Base-by-base conservation (phyloP, 2,888 invertebrate genomes). In the Drosophila tanythrix region DNA sequence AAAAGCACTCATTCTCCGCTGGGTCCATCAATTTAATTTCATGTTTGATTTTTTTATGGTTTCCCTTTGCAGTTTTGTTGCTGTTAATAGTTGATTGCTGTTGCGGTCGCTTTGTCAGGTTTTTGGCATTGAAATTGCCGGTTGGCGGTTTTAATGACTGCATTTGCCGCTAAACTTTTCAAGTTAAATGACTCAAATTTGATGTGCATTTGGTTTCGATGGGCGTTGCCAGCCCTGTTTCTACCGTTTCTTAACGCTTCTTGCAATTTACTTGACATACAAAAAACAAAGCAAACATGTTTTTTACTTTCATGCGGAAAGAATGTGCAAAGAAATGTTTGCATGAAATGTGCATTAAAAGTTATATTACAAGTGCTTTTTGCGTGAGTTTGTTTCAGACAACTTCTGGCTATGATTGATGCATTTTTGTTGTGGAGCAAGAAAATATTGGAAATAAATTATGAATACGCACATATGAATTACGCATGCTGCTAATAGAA, bases 11-110 rank as follows among this genome's bases (percentile, higher is more conserved):
- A 65, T 51, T 59, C 52, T 56, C 38, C 27, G 27, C 66, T 84
- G 63, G 74, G 78, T 75, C 86, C 86, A 90, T 86, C 86, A 89
- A 85, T 88, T 89, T 85, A 89, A 85, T 88, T 89, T 83, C 88
- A 85, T 89, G 90, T 85, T 85, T 88, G 90, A 89, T 74, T 85
- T 80, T 85, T 78, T 84, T 82, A 81, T 55, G 77, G 60, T 46
- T 62, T 50, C 46, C 31, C 38, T 65, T 60, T 61, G 53, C 56
- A 56, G 56, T 57, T 57, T 78, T 67, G 63, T 65, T 70, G 62
- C 68, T 74, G 79, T 88, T 79, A 81, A 89, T 88, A 88, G 86
- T 82, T 79, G 82, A 80, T 82, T 85, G 73, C 81, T 70, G 72
- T 75, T 69, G 74, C 46, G 40, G 75, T 74, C 64, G 79, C 58